A percentile compares a stretch with the other conserved stretches of the same genome.
Evolutionary conservation across 2,888 invertebrate species (phyloP).

Genomic region (Ochropleura leucogaster): DNA sequence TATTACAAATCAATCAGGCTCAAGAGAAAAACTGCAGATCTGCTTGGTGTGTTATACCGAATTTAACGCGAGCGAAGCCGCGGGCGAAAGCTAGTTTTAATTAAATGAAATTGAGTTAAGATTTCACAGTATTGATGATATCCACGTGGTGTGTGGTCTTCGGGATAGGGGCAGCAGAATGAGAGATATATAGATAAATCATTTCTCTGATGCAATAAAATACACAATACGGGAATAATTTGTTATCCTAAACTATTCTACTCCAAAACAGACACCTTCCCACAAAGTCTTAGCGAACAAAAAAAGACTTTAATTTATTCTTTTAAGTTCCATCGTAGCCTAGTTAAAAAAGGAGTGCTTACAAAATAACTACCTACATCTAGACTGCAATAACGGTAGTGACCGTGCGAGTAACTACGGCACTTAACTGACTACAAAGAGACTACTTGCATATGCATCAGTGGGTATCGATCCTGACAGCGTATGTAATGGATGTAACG

Average conservation of each 20-base stretch:
- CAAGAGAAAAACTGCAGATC: too few relatives aligned
- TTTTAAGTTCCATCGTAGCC: not conserved
- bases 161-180: too few relatives aligned
- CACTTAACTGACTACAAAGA: constrained; percentile 44
- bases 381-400: constrained; percentile 28
- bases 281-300: not conserved
- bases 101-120: too few relatives aligned
- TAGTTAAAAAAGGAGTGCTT: not conserved
- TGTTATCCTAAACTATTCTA: not conserved
- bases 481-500: constrained; percentile 34
- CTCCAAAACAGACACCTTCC: not conserved
- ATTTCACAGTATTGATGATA: too few relatives aligned
- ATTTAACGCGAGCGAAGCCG: too few relatives aligned
- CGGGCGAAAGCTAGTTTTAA: too few relatives aligned
- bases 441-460: constrained; percentile 58
- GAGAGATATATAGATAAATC: too few relatives aligned
- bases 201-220: too few relatives aligned
- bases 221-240: too few relatives aligned
- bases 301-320: not conserved
- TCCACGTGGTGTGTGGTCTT: too few relatives aligned
- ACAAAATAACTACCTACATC: constrained; percentile 35
- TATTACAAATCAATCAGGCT: too few relatives aligned
- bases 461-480: constrained; percentile 51
- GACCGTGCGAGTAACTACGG: constrained; percentile 22
- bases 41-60: too few relatives aligned